Conservation (phyloP, 35 echinoderm and acorn worm genomes). For the Strongylocentrotus purpuratus region DNA sequence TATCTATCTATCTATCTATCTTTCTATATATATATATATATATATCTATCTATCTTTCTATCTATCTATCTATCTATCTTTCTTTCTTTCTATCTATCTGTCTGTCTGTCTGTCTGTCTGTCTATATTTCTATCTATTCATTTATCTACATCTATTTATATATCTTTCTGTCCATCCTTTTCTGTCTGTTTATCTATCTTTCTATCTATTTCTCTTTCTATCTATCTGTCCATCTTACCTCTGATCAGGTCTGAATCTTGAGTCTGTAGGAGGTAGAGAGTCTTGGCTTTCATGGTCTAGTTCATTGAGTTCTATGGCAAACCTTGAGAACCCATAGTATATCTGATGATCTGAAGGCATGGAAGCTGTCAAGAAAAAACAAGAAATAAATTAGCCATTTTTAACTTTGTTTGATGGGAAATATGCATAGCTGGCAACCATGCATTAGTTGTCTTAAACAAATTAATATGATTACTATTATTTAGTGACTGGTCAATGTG, state of each 20-base stretch:
- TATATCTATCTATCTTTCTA: no score
- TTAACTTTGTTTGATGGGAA: no score
- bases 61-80: no score
- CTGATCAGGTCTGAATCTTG: constrained; percentile 97
- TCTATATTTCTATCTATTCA: not conserved
- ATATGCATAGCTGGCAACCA: no score
- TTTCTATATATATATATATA: no score
- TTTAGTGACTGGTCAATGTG: no score
- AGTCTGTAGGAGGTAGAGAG: constrained; percentile 81
- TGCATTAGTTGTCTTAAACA: no score
- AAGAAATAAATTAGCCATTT: not conserved
- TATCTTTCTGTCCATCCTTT: no score
- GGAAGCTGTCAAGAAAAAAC: constrained; percentile 52
- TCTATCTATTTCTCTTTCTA: not conserved
- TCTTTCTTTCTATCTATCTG: no score
- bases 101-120: not conserved
- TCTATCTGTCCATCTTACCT: constrained; percentile 61
- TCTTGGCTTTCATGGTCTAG: constrained; percentile 71
- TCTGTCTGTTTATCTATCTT: not conserved
- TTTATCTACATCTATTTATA: not conserved
- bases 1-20: no score
- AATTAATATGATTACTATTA: no score
- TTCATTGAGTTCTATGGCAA: constrained; percentile 98
- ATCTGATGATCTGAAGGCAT: constrained; percentile 91
- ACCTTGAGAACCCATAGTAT: constrained; percentile 97